Percentiles rank a stretch among this genome's conserved stretches.
Conservation (phyloP, 2,113 vertebrate species). For the cat (Felis catus) region DNA sequence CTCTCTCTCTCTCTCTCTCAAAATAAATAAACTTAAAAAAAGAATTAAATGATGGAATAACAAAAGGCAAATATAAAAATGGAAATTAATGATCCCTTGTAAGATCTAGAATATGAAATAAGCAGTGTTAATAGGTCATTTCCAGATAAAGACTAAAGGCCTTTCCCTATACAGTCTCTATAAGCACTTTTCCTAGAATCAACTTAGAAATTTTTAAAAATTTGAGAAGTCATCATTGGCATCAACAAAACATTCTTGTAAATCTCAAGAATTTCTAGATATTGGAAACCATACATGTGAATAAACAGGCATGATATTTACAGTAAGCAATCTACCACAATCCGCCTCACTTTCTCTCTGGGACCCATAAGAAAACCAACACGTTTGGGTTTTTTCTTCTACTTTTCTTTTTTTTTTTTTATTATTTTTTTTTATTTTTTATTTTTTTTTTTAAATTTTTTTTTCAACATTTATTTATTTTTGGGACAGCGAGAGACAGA, state of each 20-base stretch:
- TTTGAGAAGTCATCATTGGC: background rate
- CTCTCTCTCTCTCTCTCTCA: no score
- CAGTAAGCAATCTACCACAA: fast-evolving
- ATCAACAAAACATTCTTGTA: background rate
- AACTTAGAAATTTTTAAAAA: background rate
- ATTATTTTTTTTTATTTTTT: no score
- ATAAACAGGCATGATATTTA: background rate
- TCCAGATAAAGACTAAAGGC: background rate
- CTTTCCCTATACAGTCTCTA: background rate
- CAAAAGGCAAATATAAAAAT: background rate
- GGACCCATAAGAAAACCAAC: background rate
- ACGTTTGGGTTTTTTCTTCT: background rate
- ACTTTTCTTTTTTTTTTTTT: no score
- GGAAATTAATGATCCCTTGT: background rate
- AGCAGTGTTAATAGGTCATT: background rate
- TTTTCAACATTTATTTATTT: no score
- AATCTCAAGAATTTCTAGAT: background rate
- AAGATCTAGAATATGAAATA: conserved; percentile 7
- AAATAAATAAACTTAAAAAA: background rate
- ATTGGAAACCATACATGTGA: background rate
- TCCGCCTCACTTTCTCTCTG: background rate
- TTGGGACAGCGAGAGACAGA: no score
- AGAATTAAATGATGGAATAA: background rate
- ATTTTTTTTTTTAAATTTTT: no score
- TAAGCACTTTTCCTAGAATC: background rate